phyloP scores from a whole-genome alignment of 1,140 invertebrate species.

The Mizuhopecten yessoensis region DNA sequence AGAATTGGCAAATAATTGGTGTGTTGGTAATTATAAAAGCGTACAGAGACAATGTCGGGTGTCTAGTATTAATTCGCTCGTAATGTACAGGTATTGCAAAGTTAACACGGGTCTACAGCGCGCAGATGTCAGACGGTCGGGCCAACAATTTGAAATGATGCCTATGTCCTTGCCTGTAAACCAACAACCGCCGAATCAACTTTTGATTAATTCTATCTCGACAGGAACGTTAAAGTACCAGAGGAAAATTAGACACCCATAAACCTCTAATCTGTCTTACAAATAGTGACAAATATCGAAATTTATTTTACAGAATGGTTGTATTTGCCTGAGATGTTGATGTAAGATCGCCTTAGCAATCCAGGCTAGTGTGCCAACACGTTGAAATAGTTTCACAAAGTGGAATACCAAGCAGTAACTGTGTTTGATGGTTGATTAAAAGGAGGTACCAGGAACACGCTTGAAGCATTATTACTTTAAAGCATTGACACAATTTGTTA shows the following conservation, averaged over 20 bases:
- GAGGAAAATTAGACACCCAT: neutral
- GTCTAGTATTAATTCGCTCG: neutral
- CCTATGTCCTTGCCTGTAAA: neutral
- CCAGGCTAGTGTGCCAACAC: too few species aligned
- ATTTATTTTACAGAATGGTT: neutral
- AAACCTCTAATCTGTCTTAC: neutral
- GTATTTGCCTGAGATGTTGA: neutral
- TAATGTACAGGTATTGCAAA: neutral
- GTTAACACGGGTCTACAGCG: neutral
- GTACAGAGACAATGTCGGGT: neutral
- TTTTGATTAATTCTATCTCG: conserved; percentile 1
- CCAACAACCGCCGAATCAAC: neutral
- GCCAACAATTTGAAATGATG: neutral
- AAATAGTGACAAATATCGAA: neutral
- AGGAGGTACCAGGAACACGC: too few species aligned
- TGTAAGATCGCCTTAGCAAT: neutral
- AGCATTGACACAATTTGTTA: too few species aligned
- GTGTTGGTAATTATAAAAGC: neutral
- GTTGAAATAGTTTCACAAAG: too few species aligned
- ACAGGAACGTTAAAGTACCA: neutral
- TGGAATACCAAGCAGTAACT: too few species aligned
- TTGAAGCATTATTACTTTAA: too few species aligned
- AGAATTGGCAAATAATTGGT: conserved; percentile 33
- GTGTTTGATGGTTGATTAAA: too few species aligned
- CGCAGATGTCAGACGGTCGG: neutral